These are phyloP conservation scores for Pelodiscus sinensis DNA, from an alignment of 2,113 vertebrate genomes.

Conservation along the genomic window DNA sequence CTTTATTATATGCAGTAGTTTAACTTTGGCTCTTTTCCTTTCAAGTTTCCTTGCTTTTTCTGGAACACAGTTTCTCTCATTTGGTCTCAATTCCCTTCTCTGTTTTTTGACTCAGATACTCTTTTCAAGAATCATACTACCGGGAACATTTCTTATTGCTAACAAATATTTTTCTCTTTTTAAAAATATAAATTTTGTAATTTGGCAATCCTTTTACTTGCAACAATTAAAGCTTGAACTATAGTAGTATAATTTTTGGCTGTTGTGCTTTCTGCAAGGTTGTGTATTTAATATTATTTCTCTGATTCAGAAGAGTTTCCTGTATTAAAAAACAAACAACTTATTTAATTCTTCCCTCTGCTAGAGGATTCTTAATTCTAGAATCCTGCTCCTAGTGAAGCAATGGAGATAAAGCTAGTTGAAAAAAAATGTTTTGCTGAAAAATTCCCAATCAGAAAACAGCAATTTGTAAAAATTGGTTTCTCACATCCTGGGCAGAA, in stretches of 20 bases:
- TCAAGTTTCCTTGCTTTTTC: neutral
- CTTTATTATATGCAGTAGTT: neutral
- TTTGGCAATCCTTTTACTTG: neutral
- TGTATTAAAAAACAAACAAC: neutral
- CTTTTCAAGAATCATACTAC: neutral
- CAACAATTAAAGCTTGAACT: neutral
- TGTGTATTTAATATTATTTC: too few species aligned
- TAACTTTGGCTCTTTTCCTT: neutral
- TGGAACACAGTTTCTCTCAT: neutral
- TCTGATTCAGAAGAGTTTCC: too few species aligned
- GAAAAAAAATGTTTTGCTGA: neutral
- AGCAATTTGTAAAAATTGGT: neutral
- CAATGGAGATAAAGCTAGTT: neutral
- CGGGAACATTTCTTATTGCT: neutral
- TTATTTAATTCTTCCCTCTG: neutral
- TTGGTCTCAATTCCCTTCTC: neutral
- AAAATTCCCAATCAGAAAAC: neutral
- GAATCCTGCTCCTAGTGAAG: neutral
- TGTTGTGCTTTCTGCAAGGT: neutral
- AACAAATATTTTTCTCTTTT: neutral
- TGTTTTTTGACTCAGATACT: neutral
- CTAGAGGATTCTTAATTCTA: neutral
- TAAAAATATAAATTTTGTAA: neutral
- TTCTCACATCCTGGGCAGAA: neutral
- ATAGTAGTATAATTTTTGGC: neutral